Evolutionary conservation across 2,888 invertebrate species (phyloP).

Genomic region (Spisula subtruncata): DNA sequence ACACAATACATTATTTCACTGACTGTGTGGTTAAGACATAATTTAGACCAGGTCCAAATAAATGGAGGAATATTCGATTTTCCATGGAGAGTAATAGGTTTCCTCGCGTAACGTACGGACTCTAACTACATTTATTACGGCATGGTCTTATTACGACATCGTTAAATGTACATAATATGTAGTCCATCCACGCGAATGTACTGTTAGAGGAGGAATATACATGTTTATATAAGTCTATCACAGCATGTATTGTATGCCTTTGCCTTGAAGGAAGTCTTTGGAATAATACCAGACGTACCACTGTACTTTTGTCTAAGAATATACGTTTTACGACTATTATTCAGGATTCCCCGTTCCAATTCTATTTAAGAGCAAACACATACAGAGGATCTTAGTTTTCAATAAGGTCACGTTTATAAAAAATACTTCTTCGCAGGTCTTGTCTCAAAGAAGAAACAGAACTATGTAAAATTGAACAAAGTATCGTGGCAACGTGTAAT

Average conservation of each 20-base stretch:
- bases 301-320: too few relatives aligned
- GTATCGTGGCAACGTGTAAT: too few relatives aligned
- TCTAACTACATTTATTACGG: background rate
- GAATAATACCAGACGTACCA: too few relatives aligned
- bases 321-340: too few relatives aligned
- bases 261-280: too few relatives aligned
- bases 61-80: slow-evolving; percentile 10
- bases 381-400: too few relatives aligned
- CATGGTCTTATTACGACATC: background rate
- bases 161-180: background rate
- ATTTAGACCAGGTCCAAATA: background rate
- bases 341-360: too few relatives aligned
- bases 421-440: too few relatives aligned
- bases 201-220: background rate
- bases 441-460: too few relatives aligned
- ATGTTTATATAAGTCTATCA: background rate
- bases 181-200: background rate
- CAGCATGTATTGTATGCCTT: background rate
- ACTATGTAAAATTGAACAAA: too few relatives aligned
- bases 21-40: background rate
- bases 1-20: background rate
- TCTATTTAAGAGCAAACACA: too few relatives aligned
- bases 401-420: too few relatives aligned
- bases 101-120: background rate
- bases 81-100: background rate